Conservation (phyloP, 2,888 invertebrate genomes). For the Tillus elongatus region DNA sequence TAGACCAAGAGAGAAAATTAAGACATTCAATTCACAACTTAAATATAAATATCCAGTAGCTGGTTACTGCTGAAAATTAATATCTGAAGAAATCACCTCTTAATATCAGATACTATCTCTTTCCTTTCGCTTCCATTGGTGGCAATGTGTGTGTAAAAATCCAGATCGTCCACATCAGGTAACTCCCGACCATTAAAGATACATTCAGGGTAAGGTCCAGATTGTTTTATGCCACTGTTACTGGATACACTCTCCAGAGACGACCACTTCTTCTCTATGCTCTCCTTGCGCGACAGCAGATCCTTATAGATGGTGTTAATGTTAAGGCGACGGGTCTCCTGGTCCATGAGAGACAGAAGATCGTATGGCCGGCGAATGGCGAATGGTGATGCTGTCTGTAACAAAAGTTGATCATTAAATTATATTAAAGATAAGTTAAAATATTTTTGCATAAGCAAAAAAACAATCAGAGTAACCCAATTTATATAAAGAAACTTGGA, state of each 20-base stretch:
- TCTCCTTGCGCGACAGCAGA: constrained; percentile 52
- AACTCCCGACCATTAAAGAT: constrained; percentile 53
- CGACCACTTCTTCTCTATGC: constrained; percentile 53
- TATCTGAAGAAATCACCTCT: no score
- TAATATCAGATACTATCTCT: constrained; percentile 38
- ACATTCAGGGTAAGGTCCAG: constrained; percentile 57
- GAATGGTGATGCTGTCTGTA: constrained; percentile 64
- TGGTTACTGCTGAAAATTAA: no score
- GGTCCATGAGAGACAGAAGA: constrained; percentile 64
- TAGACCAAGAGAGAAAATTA: no score
- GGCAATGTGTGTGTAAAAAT: constrained; percentile 56
- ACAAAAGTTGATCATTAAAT: constrained; percentile 12
- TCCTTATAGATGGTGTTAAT: constrained; percentile 55
- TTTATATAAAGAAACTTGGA: no score
- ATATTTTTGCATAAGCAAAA: no score
- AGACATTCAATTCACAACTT: no score
- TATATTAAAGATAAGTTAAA: constrained; percentile 1
- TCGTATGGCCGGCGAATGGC: constrained; percentile 64
- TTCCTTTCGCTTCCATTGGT: constrained; percentile 49
- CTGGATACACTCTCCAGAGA: constrained; percentile 52
- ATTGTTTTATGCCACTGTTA: no score
- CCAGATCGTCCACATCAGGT: constrained; percentile 57
- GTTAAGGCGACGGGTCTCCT: constrained; percentile 58
- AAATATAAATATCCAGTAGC: no score
- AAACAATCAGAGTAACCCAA: no score